These are phyloP conservation scores for Sciurus vulgaris DNA, from an alignment of 2,797 vertebrate genomes.

Conservation along the genomic window DNA sequence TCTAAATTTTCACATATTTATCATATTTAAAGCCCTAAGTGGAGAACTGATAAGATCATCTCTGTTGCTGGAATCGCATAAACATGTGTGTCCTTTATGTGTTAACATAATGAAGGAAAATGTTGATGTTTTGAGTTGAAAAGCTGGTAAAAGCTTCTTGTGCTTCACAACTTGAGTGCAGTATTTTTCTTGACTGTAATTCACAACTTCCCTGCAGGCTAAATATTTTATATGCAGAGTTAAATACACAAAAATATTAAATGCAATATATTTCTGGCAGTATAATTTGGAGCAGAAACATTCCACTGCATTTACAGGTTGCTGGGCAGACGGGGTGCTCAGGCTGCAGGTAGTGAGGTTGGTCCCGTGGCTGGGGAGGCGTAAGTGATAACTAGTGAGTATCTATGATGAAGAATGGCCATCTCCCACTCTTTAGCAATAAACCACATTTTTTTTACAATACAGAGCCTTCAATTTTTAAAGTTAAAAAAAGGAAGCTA, in stretches of 20 bases:
- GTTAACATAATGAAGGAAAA: constrained; percentile 53
- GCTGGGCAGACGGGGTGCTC: constrained; percentile 73
- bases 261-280: constrained; percentile 29
- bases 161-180: constrained; percentile 62
- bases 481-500: background rate
- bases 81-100: background rate
- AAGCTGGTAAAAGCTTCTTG: constrained; percentile 67
- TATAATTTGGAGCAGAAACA: constrained; percentile 72
- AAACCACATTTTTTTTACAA: background rate
- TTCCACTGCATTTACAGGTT: constrained; percentile 73
- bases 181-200: constrained; percentile 80
- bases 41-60: background rate
- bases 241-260: constrained; percentile 81
- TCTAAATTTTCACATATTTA: constrained; percentile 43
- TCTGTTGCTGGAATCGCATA: constrained; percentile 9
- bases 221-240: constrained; percentile 82
- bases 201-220: constrained; percentile 74
- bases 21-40: constrained; percentile 29
- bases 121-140: constrained; percentile 51
- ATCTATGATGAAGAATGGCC: background rate
- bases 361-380: background rate
- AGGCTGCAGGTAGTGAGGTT: constrained; percentile 74
- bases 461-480: background rate
- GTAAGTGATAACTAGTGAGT: background rate
- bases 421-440: background rate